Evolutionary conservation across 2,113 vertebrate genomes (phyloP).

Genomic region (Bufo gargarizans): DNA sequence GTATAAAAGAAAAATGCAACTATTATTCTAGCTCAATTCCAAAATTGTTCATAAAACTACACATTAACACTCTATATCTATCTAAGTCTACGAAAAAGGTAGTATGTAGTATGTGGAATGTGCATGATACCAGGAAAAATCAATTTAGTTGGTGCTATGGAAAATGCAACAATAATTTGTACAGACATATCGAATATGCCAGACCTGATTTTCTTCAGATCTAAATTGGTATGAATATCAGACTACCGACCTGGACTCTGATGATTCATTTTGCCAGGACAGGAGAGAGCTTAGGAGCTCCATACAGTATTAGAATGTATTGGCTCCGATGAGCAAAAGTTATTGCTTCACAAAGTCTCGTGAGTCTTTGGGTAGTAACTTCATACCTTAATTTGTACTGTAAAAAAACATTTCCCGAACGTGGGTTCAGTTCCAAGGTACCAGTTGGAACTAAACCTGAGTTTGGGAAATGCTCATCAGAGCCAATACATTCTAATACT

Average conservation of each 20-base stretch:
- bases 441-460: too few relatives aligned
- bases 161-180: background rate
- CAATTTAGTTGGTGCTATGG: background rate
- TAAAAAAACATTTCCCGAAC: too few relatives aligned
- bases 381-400: too few relatives aligned
- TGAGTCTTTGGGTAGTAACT: too few relatives aligned
- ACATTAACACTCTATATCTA: background rate
- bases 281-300: background rate
- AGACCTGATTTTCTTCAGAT: background rate
- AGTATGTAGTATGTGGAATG: background rate
- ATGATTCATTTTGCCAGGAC: background rate
- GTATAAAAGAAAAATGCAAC: background rate
- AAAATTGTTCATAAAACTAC: background rate
- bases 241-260: background rate
- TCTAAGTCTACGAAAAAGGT: background rate
- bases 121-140: background rate
- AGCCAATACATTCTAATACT: too few relatives aligned
- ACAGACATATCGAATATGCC: background rate
- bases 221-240: background rate
- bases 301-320: too few relatives aligned
- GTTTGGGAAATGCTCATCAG: too few relatives aligned
- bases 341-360: too few relatives aligned
- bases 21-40: background rate
- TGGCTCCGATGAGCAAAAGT: too few relatives aligned
- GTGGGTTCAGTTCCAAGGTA: too few relatives aligned